phyloP scores from a whole-genome alignment of 2,797 vertebrate genomes.

The Pipistrellus kuhlii region DNA sequence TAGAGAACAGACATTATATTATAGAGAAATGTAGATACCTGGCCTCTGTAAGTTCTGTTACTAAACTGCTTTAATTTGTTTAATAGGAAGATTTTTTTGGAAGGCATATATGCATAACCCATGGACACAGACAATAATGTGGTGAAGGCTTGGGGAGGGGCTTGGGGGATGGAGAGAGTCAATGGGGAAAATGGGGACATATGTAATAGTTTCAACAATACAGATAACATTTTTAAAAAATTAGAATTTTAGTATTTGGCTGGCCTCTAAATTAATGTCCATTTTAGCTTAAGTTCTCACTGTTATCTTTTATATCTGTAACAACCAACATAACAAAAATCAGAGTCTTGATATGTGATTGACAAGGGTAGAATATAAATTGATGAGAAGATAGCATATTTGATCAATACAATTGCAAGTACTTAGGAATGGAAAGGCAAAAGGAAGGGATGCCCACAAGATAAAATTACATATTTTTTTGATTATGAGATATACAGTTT shows the following conservation, averaged over 20 bases:
- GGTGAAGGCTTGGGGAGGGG: no score
- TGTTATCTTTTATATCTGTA: neutral
- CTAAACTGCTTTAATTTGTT: conserved; percentile 27
- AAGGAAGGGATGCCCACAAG: neutral
- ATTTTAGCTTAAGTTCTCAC: neutral
- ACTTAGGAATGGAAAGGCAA: neutral
- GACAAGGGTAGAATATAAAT: neutral
- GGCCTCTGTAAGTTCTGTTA: neutral
- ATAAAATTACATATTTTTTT: neutral
- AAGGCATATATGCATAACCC: neutral
- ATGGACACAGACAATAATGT: no score
- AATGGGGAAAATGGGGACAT: no score
- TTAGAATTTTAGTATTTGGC: neutral
- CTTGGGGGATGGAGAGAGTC: no score
- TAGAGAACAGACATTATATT: neutral
- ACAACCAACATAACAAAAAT: neutral
- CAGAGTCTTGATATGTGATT: neutral
- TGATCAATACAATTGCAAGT: neutral
- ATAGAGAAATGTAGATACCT: neutral
- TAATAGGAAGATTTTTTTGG: neutral
- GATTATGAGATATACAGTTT: neutral
- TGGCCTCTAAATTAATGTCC: neutral
- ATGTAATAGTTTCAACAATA: no score
- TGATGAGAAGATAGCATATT: neutral
- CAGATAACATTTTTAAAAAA: neutral